Conservation (phyloP, 2,113 vertebrate genomes). For the Lophura nycthemera region DNA sequence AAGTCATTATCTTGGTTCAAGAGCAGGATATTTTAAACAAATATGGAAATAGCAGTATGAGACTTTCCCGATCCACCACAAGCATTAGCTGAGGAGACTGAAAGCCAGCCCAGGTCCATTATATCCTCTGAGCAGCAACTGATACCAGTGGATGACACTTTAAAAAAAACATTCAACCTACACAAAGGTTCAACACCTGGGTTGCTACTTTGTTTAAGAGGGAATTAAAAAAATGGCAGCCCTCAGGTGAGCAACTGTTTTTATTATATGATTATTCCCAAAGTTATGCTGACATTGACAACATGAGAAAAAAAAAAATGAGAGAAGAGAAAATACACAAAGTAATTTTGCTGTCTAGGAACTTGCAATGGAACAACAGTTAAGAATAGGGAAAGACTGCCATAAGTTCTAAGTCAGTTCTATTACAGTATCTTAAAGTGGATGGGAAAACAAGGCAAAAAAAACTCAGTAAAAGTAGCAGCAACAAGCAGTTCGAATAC, state of each 20-base stretch:
- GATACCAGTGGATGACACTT: background rate
- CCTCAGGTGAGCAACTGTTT: background rate
- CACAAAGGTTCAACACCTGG: background rate
- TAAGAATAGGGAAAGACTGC: background rate
- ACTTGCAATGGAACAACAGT: rapidly evolving
- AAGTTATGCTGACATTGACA: background rate
- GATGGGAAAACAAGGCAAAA: background rate
- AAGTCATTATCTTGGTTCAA: background rate
- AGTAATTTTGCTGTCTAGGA: background rate
- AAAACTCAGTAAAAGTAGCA: background rate
- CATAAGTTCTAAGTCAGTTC: background rate
- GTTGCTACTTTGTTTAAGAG: background rate
- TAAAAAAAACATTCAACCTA: background rate
- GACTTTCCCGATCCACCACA: background rate
- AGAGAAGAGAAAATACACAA: background rate
- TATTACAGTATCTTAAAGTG: background rate
- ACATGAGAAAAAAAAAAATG: background rate
- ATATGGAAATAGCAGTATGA: background rate
- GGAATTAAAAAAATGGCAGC: background rate
- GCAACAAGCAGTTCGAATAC: background rate
- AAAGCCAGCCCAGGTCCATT: background rate
- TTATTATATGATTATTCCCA: background rate
- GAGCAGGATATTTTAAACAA: background rate
- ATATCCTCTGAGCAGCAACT: background rate
- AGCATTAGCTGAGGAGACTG: background rate